A percentile compares a stretch with the other conserved stretches of the same genome.
These are phyloP conservation scores for Drosophila affinis DNA, from an alignment of 2,888 invertebrate species.

Conservation along the genomic window DNA sequence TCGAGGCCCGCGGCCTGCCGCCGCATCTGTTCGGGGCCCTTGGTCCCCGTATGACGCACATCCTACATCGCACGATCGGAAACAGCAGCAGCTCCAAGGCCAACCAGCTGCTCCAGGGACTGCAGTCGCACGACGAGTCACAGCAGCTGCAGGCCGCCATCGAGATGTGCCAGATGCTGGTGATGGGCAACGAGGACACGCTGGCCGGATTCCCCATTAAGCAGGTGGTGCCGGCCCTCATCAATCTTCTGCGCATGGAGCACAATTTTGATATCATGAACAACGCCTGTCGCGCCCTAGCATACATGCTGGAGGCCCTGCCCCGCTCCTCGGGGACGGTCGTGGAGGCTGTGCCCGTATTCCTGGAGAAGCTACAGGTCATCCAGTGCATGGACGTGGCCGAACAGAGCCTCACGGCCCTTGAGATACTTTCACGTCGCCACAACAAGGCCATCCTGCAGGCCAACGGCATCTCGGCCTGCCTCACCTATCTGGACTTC, in stretches of 20 bases:
- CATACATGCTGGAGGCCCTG: conserved; percentile 99
- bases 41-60: conserved; percentile 97
- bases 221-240: conserved; percentile 97
- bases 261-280: conserved; percentile 99
- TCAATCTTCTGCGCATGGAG: conserved; percentile 96
- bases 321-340: conserved; percentile 98
- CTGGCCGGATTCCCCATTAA: conserved; percentile 99
- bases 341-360: conserved; percentile 98
- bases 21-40: conserved; percentile 98
- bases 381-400: conserved; percentile 99
- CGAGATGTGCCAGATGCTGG: conserved; percentile 98
- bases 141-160: conserved; percentile 98
- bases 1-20: conserved; percentile 97
- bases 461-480: conserved; percentile 97
- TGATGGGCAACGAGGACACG: conserved; percentile 99
- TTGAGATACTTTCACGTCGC: conserved; percentile 97
- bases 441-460: conserved; percentile 98
- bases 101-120: conserved; percentile 94
- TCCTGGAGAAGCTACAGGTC: conserved; percentile 97
- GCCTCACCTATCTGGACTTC: conserved; percentile 98
- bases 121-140: conserved; percentile 97
- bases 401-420: conserved; percentile 97
- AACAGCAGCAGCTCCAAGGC: conserved; percentile 94
- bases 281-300: conserved; percentile 98
- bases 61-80: conserved; percentile 96